These are phyloP conservation scores for Pao palembangensis DNA, from an alignment of 2,113 vertebrate genomes.

Conservation along the genomic window DNA sequence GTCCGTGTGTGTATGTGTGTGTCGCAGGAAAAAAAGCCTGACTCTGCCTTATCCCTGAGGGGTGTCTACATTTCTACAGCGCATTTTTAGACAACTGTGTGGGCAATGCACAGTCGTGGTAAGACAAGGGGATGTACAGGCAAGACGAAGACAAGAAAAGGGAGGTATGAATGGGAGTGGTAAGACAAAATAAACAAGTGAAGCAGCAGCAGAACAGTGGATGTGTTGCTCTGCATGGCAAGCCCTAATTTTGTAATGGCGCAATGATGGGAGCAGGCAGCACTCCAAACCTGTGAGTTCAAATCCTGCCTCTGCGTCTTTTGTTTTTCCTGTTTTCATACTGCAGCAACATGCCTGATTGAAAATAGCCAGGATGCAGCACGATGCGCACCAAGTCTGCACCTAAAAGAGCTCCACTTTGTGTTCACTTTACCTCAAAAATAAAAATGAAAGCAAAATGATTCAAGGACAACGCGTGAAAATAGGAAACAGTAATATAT, in stretches of 20 bases:
- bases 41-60: constrained; percentile 30
- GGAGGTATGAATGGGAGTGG: constrained; percentile 5
- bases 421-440: neutral
- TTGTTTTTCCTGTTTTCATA: neutral
- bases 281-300: too few species aligned
- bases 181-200: constrained; percentile 13
- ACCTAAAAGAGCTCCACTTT: neutral
- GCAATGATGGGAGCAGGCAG: neutral
- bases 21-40: constrained; percentile 48
- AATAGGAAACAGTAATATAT: neutral
- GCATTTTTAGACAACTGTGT: too few species aligned
- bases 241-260: neutral
- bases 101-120: constrained; percentile 29
- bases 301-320: too few species aligned
- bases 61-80: constrained; percentile 18
- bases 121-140: constrained; percentile 15
- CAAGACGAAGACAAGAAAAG: constrained; percentile 12
- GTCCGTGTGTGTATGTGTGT: constrained; percentile 17
- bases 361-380: neutral
- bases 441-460: neutral
- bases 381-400: neutral
- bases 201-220: constrained; percentile 11
- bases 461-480: neutral
- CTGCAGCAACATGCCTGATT: neutral
- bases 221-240: constrained; percentile 22